Conservation (phyloP, 2,113 vertebrate species). For the Calidris pygmaea region DNA sequence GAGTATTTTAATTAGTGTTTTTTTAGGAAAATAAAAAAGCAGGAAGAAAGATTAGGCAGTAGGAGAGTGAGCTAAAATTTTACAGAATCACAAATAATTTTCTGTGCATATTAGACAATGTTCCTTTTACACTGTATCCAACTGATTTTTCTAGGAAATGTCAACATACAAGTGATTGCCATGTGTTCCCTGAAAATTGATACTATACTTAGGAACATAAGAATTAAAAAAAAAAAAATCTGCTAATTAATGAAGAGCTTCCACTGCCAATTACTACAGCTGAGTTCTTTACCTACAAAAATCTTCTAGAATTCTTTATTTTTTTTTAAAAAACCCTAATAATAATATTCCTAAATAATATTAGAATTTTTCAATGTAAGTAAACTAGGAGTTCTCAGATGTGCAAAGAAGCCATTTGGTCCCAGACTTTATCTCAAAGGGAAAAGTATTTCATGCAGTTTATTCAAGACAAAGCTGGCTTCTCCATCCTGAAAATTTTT, state of each 20-base stretch:
- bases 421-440: conserved; percentile 71
- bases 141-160: conserved; percentile 45
- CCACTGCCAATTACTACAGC: conserved; percentile 76
- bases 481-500: conserved; percentile 68
- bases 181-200: conserved; percentile 60
- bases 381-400: conserved; percentile 44
- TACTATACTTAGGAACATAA: conserved; percentile 58
- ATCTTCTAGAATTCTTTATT: conserved; percentile 22
- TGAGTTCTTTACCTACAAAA: conserved; percentile 73
- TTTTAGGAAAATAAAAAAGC: background rate
- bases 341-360: conserved; percentile 50
- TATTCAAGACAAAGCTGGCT: conserved; percentile 79
- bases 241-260: conserved; percentile 77
- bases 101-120: conserved; percentile 1
- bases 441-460: conserved; percentile 74
- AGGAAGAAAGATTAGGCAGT: background rate
- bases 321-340: background rate
- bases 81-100: background rate
- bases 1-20: background rate
- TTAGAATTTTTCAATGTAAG: conserved; percentile 5
- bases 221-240: conserved; percentile 14
- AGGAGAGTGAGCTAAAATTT: background rate
- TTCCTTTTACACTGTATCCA: conserved; percentile 6
- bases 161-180: conserved; percentile 49
- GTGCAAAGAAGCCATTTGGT: conserved; percentile 51